A percentile compares a stretch with the other conserved stretches of the same genome.
These are phyloP conservation scores for Carlito syrichta DNA, from an alignment of 2,113 vertebrate species.

Conservation along the genomic window DNA sequence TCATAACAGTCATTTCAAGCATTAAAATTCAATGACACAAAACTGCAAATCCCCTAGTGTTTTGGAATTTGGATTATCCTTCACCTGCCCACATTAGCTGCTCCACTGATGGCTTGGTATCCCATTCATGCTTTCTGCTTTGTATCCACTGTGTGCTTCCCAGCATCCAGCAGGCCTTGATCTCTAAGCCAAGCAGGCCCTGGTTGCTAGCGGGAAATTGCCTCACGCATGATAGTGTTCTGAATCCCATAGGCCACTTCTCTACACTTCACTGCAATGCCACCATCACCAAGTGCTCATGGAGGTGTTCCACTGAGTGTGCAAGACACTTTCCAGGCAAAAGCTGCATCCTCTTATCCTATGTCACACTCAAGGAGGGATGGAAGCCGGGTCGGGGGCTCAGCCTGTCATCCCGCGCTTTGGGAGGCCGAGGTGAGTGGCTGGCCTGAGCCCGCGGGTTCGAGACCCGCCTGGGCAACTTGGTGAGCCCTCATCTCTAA, in stretches of 20 bases:
- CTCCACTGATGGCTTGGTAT: conserved; percentile 52
- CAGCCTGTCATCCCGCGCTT: too few relatives aligned
- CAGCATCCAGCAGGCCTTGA: conserved; percentile 63
- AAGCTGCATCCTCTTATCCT: rapidly evolving
- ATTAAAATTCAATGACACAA: neutral
- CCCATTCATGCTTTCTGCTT: conserved; percentile 50
- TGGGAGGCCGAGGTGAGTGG: too few relatives aligned
- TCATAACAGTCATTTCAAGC: neutral
- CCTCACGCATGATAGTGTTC: neutral
- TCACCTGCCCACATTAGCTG: conserved; percentile 37
- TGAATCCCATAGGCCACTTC: conserved; percentile 22
- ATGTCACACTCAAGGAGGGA: neutral
- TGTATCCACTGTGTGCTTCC: conserved; percentile 34
- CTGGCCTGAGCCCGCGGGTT: too few relatives aligned
- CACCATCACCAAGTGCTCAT: neutral
- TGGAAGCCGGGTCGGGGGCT: too few relatives aligned
- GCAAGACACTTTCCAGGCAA: neutral
- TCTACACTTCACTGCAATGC: conserved; percentile 32
- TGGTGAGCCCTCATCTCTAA: too few relatives aligned
- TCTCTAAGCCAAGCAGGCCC: conserved; percentile 68
- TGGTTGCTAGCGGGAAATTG: conserved; percentile 52
- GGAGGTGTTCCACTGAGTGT: neutral
- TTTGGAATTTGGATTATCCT: neutral
- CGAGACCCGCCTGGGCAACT: too few relatives aligned
- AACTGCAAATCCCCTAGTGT: neutral